Conservation (phyloP, 2,888 invertebrate species). For the Bombylius major region DNA sequence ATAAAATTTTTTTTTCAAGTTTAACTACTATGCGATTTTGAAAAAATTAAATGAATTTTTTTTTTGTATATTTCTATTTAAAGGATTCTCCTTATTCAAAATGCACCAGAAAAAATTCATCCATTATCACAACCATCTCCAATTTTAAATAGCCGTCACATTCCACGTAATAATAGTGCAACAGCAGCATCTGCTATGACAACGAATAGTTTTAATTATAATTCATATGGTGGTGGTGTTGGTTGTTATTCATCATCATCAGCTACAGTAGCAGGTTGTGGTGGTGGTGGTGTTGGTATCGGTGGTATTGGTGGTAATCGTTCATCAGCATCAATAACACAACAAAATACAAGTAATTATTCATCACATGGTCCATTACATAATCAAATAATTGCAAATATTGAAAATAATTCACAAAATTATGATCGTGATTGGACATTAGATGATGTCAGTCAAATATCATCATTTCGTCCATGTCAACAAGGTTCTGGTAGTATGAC, state of each 20-base stretch:
- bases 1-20: too few species aligned
- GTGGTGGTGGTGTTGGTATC: slow-evolving; percentile 15
- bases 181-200: slow-evolving; percentile 11
- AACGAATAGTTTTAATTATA: slow-evolving; percentile 11
- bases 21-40: too few species aligned
- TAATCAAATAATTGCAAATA: slow-evolving; percentile 49
- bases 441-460: slow-evolving; percentile 37
- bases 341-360: slow-evolving; percentile 11
- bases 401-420: slow-evolving; percentile 43
- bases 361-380: slow-evolving; percentile 17
- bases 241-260: neutral
- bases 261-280: neutral
- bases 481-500: slow-evolving; percentile 38
- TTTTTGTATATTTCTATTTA: slow-evolving; percentile 13
- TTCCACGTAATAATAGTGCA: slow-evolving; percentile 19
- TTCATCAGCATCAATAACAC: slow-evolving; percentile 23
- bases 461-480: slow-evolving; percentile 36
- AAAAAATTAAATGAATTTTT: too few species aligned
- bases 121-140: slow-evolving; percentile 53
- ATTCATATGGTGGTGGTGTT: slow-evolving; percentile 10
- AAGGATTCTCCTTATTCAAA: slow-evolving; percentile 86
- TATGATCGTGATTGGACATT: slow-evolving; percentile 36
- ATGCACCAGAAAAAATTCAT: slow-evolving; percentile 70
- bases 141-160: slow-evolving; percentile 23
- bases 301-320: slow-evolving; percentile 8